Base-by-base conservation (phyloP, 2,113 vertebrate species). In the Bucco capensis region DNA sequence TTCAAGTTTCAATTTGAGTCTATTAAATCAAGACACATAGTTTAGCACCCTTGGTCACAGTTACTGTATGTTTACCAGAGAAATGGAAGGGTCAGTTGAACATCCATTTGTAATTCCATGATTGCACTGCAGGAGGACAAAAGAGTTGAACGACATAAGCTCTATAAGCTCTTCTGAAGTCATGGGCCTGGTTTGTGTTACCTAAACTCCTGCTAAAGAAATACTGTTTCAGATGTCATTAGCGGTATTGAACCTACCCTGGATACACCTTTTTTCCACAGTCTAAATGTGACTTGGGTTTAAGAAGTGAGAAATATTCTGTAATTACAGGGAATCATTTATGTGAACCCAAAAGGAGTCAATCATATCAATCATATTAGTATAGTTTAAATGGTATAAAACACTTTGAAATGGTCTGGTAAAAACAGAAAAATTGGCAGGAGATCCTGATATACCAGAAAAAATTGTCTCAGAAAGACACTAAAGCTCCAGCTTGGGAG, bases 391-490 rank as follows among this genome's bases (percentile, higher is more conserved):
- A 66, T 71, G 0, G 33, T 33, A 28, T 30, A 50, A 86, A 61
- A 7, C 37, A 2, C 10, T 81, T 81, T 71, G 31, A 81, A 93
- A 76, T 18, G 3, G 5, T 44, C 14, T 8, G 27, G 10, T 51
- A 58, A 64, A 90, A 33, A 1, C 10, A 57, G 28, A 78, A 74
- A 53, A 65, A 25, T 54, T 79, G 14, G 4, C 12, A 62, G 27
- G 50, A 56, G 12, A 33, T 12, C 0, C 0, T 60, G 12, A 47
- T 40, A n/a, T 16, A 67, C 8, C 13, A 76, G 67, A 85, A 47
- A 3, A 74, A 49, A 21, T 54, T 54, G 8, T 27, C 19, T 76
- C 58, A 72, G 49, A 83, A 86, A 67, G 30, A 19, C n/a, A 50
- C 2, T 3, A 1, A 71, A 67, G 38, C 64, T 72, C 12, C 4